These are phyloP conservation scores for Scolanthus callimorphus DNA, from an alignment of 92 coral and sea anemone genomes.

Conservation along the genomic window DNA sequence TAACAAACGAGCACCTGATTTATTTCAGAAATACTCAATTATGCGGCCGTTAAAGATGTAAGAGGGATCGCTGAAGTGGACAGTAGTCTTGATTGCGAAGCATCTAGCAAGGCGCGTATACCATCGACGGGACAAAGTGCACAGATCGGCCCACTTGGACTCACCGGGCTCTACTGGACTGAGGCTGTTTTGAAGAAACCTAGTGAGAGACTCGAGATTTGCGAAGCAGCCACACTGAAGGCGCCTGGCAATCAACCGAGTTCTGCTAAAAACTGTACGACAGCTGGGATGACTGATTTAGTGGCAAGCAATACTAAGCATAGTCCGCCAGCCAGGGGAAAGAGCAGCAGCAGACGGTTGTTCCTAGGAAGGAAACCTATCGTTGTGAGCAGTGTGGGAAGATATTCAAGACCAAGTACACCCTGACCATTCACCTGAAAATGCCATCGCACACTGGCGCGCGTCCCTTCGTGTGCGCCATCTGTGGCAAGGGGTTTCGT, in stretches of 20 bases:
- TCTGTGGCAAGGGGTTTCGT: conserved; percentile 98
- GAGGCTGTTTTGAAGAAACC: too few species aligned
- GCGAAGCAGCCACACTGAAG: background rate
- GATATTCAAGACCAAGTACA: conserved; percentile 95
- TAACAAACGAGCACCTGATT: background rate
- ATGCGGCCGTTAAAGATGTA: background rate
- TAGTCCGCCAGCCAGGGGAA: too few species aligned
- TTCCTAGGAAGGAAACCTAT: conserved; percentile 53
- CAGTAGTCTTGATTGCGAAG: too few species aligned
- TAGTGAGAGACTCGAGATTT: too few species aligned
- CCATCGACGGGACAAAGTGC: too few species aligned
- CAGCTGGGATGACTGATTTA: background rate
- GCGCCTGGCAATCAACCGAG: background rate
- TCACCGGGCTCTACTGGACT: too few species aligned
- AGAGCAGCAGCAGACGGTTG: background rate
- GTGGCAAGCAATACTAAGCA: background rate
- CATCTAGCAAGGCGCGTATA: too few species aligned
- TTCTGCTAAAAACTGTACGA: background rate
- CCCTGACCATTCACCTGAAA: conserved; percentile 92
- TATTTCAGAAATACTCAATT: conserved; percentile 2
- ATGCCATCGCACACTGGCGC: conserved; percentile 99
- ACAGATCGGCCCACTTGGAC: too few species aligned
- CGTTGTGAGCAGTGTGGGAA: conserved; percentile 95
- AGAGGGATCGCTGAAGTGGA: background rate
- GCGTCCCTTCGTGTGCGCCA: conserved; percentile 95